These are phyloP conservation scores for Eriocheir sinensis DNA, from an alignment of 1,140 invertebrate species.

Conservation along the genomic window DNA sequence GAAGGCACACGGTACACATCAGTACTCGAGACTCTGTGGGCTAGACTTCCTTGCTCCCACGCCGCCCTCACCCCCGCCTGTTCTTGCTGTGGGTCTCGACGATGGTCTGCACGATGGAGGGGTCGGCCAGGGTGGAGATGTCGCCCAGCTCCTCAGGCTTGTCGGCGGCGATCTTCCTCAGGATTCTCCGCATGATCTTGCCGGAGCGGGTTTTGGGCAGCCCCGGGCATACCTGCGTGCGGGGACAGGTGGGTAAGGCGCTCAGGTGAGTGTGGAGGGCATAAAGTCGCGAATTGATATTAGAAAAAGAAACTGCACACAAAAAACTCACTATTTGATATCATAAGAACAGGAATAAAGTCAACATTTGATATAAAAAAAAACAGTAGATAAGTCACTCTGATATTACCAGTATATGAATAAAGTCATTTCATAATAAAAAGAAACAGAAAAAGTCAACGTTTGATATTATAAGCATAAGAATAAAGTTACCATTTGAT, in stretches of 20 bases:
- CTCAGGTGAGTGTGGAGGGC: too few relatives aligned
- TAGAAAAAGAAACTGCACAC: too few relatives aligned
- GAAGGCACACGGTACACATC: neutral
- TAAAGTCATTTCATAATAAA: too few relatives aligned
- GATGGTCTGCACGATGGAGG: slow-evolving; percentile 75
- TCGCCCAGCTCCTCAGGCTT: slow-evolving; percentile 93
- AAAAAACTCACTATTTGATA: too few relatives aligned
- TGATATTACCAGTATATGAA: too few relatives aligned
- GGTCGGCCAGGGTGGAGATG: slow-evolving; percentile 87
- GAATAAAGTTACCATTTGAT: too few relatives aligned
- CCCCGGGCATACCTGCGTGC: slow-evolving; percentile 83
- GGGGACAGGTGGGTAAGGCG: neutral
- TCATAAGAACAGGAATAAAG: too few relatives aligned
- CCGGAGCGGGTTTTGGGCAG: slow-evolving; percentile 98
- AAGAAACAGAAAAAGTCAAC: too few relatives aligned
- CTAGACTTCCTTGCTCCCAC: neutral
- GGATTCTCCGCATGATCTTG: slow-evolving; percentile 97
- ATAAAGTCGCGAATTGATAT: too few relatives aligned
- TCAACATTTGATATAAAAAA: too few relatives aligned
- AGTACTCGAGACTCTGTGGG: neutral
- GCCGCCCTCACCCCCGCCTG: neutral
- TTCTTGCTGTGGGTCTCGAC: slow-evolving; percentile 35
- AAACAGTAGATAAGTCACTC: too few relatives aligned
- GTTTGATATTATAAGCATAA: too few relatives aligned
- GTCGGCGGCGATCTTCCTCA: slow-evolving; percentile 95